phyloP scores from a whole-genome alignment of 2,113 vertebrate genomes.

The Engraulis encrasicolus region DNA sequence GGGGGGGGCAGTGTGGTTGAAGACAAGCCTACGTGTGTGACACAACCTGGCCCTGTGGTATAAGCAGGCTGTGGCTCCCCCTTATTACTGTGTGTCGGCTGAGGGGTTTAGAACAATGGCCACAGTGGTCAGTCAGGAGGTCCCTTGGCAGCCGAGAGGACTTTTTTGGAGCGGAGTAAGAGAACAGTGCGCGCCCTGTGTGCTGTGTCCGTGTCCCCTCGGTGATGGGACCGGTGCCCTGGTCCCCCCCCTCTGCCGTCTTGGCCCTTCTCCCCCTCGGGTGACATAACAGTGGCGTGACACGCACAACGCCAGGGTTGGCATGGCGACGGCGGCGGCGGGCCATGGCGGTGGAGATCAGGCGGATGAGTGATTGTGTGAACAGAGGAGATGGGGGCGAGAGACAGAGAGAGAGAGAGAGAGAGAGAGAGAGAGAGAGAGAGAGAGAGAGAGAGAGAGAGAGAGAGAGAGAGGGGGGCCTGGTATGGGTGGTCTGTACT shows the following conservation, averaged over 20 bases:
- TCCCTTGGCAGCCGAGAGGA: neutral
- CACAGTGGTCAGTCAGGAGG: neutral
- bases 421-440: no score
- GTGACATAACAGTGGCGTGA: slow-evolving; percentile 11
- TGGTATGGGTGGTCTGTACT: no score
- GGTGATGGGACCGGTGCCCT: neutral
- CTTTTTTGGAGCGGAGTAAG: neutral
- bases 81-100: neutral
- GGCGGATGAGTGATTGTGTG: no score
- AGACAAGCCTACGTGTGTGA: slow-evolving; percentile 18
- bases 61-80: no score
- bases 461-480: no score
- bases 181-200: neutral
- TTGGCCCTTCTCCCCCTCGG: neutral
- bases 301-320: neutral
- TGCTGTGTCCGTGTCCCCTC: neutral
- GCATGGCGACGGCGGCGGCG: neutral
- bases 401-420: no score
- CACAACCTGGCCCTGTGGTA: slow-evolving; percentile 28
- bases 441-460: no score
- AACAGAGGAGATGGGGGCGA: no score
- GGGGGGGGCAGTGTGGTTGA: no score
- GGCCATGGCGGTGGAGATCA: no score
- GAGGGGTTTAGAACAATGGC: neutral
- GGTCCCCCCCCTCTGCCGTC: no score